phyloP scores from a whole-genome alignment of 2,113 vertebrate species.

The Oxygymnocypris stewartii region DNA sequence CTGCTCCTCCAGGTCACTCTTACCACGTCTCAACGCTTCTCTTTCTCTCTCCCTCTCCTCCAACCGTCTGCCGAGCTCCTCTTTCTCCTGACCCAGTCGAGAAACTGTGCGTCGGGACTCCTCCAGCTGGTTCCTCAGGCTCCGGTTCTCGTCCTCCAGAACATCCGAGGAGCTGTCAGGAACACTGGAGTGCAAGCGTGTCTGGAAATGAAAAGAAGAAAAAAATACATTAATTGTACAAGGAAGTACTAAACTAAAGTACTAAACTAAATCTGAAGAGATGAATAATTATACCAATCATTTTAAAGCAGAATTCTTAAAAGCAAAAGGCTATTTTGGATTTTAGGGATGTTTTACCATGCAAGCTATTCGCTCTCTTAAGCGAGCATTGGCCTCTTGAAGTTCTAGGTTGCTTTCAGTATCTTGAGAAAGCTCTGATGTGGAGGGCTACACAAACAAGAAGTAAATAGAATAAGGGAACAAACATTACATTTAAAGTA shows the following conservation, averaged over 20 bases:
- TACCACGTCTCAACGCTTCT: conserved; percentile 79
- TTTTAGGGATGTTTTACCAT: conserved; percentile 64
- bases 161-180: conserved; percentile 62
- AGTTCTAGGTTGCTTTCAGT: conserved; percentile 59
- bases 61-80: conserved; percentile 74
- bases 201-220: conserved; percentile 46
- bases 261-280: neutral
- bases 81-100: conserved; percentile 81
- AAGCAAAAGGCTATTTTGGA: neutral
- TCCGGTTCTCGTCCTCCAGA: conserved; percentile 79
- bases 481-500: neutral
- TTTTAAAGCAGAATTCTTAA: neutral
- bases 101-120: conserved; percentile 71
- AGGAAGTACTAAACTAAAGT: neutral
- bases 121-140: conserved; percentile 81
- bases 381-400: conserved; percentile 65
- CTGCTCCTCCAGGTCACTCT: conserved; percentile 88
- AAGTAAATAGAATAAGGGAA: neutral
- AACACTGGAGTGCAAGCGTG: conserved; percentile 63
- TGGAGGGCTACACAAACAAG: conserved; percentile 34
- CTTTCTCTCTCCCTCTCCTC: conserved; percentile 86
- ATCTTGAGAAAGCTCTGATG: conserved; percentile 71
- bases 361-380: conserved; percentile 67
- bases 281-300: neutral
- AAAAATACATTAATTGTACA: neutral